Base-by-base conservation (phyloP, 37 sponge, comb jelly and placozoan genomes). In the Oopsacas minuta region DNA sequence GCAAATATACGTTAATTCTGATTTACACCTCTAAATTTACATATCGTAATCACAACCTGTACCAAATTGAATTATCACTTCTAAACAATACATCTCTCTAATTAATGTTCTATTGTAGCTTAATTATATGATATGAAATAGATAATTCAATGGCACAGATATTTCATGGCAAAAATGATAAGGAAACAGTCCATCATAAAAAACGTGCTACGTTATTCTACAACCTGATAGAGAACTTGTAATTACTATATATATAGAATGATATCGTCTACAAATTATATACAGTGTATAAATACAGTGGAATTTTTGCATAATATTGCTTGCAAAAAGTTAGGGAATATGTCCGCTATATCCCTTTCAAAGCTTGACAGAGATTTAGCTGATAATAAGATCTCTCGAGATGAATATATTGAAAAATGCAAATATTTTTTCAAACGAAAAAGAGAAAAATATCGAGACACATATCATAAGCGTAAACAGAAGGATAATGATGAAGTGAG, bases 381-480 rank as follows among this genome's bases (percentile, higher is more conserved):
- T 20, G 75, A 61, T 5, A 25, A 61, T 25, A 61, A 34, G 28
- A 61, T 61, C 7, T 61, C 75, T 12, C 22, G 75, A 34, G 75
- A 61, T 61, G 75, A 61, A 61, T 61, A 61, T 12, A 61, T 61
- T 25, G 75, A 61, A 3, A 61, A 61, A n/a, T 61, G 75, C 28
- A 61, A 61, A 61, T n/a, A 61, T n/a, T 61, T 61, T 61, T 61
- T 61, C 28, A 12, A 61, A 7, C 75, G 7, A 10, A 61, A 61
- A 61, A 61, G 75, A 61, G 22, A 61, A 34, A 61, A 61, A 34
- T 61, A 61, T 12, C 22, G 75, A 61, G 75, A 61, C 22, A 61
- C 75, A 3, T 61, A 61, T 61, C 75, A 61, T 34, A 61, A 61
- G 75, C 75, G 75, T 34, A 61, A 61, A 61, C 75, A 61, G 75